phyloP scores from a whole-genome alignment of 2,113 vertebrate genomes.

The Fregata magnificens region DNA sequence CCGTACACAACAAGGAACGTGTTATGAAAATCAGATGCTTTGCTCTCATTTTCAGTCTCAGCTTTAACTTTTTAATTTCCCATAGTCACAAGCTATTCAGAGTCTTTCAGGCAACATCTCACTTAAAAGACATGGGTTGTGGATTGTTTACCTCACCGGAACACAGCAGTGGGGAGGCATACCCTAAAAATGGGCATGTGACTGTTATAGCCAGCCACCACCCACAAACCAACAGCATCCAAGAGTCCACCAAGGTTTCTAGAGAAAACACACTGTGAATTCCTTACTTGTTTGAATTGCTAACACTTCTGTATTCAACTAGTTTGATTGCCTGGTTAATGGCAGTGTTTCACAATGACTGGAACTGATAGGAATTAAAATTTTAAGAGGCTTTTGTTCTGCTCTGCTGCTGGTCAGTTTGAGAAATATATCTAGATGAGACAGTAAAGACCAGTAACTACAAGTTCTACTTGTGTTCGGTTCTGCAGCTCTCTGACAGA shows the following conservation, averaged over 20 bases:
- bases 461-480: background rate
- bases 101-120: background rate
- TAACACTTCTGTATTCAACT: background rate
- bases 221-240: background rate
- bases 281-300: background rate
- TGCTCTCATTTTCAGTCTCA: background rate
- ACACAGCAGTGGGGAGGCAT: background rate
- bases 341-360: background rate
- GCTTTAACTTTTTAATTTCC: background rate
- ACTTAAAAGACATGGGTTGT: background rate
- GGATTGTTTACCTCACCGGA: background rate
- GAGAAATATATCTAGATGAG: background rate
- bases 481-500: background rate
- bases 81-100: background rate
- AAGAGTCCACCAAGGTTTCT: background rate
- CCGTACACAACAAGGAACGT: background rate
- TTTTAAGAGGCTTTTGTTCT: constrained; percentile 46
- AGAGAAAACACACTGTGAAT: background rate
- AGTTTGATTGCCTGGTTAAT: background rate
- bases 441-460: background rate
- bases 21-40: background rate
- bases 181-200: background rate
- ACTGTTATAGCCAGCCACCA: background rate
- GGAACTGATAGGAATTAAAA: constrained; percentile 52
- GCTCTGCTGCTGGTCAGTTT: constrained; percentile 13